These are phyloP conservation scores for Phortica magna DNA, from an alignment of 2,888 invertebrate species.

Conservation along the genomic window DNA sequence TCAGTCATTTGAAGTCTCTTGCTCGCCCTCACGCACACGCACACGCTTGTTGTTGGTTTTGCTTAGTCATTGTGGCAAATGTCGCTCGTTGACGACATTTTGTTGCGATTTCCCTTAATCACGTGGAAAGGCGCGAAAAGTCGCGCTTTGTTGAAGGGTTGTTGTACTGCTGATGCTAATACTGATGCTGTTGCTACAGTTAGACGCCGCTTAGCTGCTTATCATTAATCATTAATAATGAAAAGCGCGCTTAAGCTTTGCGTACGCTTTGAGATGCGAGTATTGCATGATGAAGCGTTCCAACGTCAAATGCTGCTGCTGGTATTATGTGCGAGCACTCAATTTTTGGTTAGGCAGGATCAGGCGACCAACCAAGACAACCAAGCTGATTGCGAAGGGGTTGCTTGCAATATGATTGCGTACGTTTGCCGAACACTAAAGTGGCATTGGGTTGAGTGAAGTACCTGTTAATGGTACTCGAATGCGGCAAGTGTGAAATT, in stretches of 20 bases:
- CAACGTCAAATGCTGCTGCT: conserved; percentile 74
- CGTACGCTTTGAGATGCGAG: conserved; percentile 19
- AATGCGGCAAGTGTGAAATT: conserved; percentile 69
- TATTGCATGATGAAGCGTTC: conserved; percentile 52
- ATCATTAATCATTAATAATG: conserved; percentile 78
- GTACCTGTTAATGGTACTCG: conserved; percentile 76
- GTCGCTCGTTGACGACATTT: neutral
- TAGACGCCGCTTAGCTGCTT: conserved; percentile 63
- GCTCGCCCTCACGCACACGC: neutral
- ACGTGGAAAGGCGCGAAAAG: conserved; percentile 78
- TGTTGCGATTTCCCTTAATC: conserved; percentile 71
- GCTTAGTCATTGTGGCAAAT: neutral
- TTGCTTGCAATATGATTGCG: conserved; percentile 39
- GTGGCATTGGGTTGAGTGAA: conserved; percentile 54
- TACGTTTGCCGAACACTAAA: conserved; percentile 1
- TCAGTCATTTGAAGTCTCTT: neutral
- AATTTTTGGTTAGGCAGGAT: conserved; percentile 9
- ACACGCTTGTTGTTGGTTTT: neutral
- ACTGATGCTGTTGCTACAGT: neutral
- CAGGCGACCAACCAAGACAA: neutral
- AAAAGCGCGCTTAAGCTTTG: conserved; percentile 67
- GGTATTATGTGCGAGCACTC: conserved; percentile 56
- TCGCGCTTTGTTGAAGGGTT: conserved; percentile 73
- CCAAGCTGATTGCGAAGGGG: conserved; percentile 46
- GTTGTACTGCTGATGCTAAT: neutral